phyloP scores from a whole-genome alignment of 2,888 invertebrate species.

The Heliconius charithonia region DNA sequence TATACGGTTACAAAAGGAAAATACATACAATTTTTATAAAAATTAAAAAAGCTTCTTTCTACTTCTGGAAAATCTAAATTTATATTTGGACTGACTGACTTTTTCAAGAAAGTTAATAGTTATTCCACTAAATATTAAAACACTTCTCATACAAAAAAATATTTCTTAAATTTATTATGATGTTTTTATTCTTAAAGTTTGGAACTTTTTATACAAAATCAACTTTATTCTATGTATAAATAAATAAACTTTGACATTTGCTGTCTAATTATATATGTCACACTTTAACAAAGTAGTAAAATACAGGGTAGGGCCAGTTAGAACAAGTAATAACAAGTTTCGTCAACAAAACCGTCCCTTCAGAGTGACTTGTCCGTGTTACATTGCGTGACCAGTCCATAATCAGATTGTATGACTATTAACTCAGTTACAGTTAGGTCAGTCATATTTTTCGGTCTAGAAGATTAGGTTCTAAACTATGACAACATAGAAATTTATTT shows the following conservation, averaged over 20 bases:
- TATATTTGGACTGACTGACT: too few relatives aligned
- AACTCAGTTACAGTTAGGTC: slow-evolving; percentile 18
- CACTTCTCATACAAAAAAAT: too few relatives aligned
- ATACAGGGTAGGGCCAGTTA: slow-evolving; percentile 41
- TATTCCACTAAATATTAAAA: too few relatives aligned
- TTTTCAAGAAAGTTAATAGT: too few relatives aligned
- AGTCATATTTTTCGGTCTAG: slow-evolving; percentile 46
- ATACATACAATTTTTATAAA: too few relatives aligned
- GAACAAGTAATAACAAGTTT: slow-evolving; percentile 44
- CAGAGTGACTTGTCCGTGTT: slow-evolving; percentile 40
- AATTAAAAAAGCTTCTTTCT: too few relatives aligned
- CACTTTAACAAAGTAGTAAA: slow-evolving; percentile 44
- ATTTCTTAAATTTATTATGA: too few relatives aligned
- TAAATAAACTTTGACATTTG: slow-evolving; percentile 31
- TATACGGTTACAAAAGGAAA: too few relatives aligned
- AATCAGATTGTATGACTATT: slow-evolving; percentile 38
- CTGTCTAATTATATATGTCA: slow-evolving; percentile 39
- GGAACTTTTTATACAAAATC: background rate
- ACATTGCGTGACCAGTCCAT: slow-evolving; percentile 40
- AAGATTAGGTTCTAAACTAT: background rate
- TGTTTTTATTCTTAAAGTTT: background rate
- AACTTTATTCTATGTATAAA: background rate
- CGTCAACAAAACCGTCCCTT: slow-evolving; percentile 44
- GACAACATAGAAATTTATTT: background rate
- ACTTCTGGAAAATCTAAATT: too few relatives aligned